Evolutionary conservation across 1,140 invertebrate species (phyloP).

Genomic region (Trypoxylus dichotomus): DNA sequence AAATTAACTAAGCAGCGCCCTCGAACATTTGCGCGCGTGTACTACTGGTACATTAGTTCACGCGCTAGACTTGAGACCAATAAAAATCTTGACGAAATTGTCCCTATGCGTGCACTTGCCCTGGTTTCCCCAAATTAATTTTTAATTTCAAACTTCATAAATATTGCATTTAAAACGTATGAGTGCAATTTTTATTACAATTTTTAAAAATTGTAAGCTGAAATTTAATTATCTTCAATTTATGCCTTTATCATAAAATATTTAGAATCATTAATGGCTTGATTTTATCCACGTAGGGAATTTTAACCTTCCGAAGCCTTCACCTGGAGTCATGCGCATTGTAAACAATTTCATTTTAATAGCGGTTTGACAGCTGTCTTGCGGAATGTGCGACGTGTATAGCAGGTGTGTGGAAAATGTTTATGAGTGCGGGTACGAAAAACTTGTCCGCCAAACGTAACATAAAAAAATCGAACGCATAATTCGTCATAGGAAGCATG

Average conservation of each 20-base stretch:
- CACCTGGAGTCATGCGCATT: not conserved
- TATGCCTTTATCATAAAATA: too few relatives aligned
- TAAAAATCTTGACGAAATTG: too few relatives aligned
- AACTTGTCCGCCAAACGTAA: not conserved
- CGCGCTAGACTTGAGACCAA: too few relatives aligned
- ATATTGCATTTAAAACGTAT: too few relatives aligned
- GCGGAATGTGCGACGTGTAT: slow-evolving; percentile 33
- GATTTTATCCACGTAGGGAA: not conserved
- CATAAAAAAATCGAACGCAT: not conserved
- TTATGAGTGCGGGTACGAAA: not conserved
- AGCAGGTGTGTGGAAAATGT: slow-evolving; percentile 29
- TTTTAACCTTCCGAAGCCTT: not conserved
- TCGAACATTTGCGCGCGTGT: too few relatives aligned
- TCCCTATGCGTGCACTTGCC: too few relatives aligned
- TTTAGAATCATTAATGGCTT: not conserved
- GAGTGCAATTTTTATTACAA: too few relatives aligned
- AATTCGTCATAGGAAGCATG: not conserved
- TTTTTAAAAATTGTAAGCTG: too few relatives aligned
- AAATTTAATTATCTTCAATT: too few relatives aligned
- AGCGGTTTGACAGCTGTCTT: slow-evolving; percentile 26
- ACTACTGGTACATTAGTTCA: too few relatives aligned
- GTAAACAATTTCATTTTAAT: slow-evolving; percentile 1
- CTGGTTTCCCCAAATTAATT: too few relatives aligned
- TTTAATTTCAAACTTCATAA: not conserved
- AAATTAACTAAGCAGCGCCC: too few relatives aligned